Evolutionary conservation across 2,113 vertebrate species (phyloP).

Genomic region (Notiomystis cincta): DNA sequence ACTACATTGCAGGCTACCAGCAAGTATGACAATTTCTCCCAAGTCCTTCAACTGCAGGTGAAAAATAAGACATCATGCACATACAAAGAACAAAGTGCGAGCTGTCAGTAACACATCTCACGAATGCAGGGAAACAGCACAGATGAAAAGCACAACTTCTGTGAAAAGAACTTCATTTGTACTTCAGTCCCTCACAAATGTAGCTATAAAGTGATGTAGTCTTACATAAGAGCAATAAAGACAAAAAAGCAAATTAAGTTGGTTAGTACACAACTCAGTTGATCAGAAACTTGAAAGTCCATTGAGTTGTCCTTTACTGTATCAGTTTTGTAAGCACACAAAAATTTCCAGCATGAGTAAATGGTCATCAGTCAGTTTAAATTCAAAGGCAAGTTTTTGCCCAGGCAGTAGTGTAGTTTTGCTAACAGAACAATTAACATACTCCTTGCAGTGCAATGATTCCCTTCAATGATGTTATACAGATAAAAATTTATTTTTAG

Average conservation of each 20-base stretch:
- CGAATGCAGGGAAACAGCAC: background rate
- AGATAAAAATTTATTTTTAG: background rate
- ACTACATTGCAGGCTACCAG: background rate
- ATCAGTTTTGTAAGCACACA: background rate
- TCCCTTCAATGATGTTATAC: background rate
- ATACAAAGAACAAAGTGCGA: background rate
- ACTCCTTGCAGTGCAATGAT: background rate
- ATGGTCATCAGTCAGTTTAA: background rate
- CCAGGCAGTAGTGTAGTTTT: background rate
- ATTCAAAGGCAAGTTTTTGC: background rate
- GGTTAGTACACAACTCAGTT: background rate
- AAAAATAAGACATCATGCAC: background rate
- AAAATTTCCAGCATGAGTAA: background rate
- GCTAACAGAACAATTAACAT: background rate
- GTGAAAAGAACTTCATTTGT: background rate
- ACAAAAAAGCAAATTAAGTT: background rate
- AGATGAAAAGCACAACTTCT: background rate
- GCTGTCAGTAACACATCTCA: background rate
- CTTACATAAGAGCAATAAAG: background rate
- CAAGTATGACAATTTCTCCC: background rate
- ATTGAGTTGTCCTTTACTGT: background rate
- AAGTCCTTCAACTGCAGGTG: background rate
- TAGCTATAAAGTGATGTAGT: background rate
- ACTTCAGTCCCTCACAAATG: background rate
- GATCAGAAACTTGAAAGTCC: background rate